Conservation (phyloP, 2,113 vertebrate genomes). For the Hippocampus barbouri region DNA sequence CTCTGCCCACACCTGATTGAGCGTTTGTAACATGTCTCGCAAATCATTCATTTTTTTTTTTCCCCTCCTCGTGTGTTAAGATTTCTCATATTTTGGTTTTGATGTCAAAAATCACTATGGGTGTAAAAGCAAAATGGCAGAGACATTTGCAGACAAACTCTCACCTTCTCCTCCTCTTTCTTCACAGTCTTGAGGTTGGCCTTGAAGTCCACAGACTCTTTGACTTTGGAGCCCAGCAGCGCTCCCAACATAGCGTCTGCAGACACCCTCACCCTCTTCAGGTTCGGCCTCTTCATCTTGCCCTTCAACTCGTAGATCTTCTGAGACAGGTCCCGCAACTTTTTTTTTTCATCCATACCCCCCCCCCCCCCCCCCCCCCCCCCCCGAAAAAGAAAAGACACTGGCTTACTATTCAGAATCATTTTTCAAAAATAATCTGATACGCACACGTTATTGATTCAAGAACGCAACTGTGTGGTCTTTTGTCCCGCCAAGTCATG, state of each 20-base stretch:
- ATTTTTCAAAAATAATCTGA: background rate
- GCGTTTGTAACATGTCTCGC: too few species aligned
- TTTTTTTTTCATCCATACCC: constrained; percentile 41
- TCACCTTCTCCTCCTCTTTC: constrained; percentile 77
- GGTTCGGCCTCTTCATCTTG: constrained; percentile 77
- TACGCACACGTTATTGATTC: background rate
- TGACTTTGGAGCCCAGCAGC: constrained; percentile 70
- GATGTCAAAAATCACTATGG: background rate
- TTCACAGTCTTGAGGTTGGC: constrained; percentile 78
- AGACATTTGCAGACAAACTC: background rate
- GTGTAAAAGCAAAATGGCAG: background rate
- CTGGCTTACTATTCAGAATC: background rate
- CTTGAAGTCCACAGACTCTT: constrained; percentile 76
- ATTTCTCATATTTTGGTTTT: too few species aligned
- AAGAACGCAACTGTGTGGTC: too few species aligned
- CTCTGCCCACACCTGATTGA: too few species aligned
- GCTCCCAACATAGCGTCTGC: constrained; percentile 79
- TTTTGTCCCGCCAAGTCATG: too few species aligned
- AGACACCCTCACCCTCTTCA: constrained; percentile 75
- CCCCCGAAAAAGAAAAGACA: background rate
- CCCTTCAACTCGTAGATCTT: constrained; percentile 77
- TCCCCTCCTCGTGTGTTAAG: background rate
- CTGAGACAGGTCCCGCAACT: constrained; percentile 69
- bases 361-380: too few species aligned
- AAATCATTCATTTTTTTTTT: too few species aligned